phyloP scores from a whole-genome alignment of 1,140 invertebrate genomes.

The Gryon sp. region DNA sequence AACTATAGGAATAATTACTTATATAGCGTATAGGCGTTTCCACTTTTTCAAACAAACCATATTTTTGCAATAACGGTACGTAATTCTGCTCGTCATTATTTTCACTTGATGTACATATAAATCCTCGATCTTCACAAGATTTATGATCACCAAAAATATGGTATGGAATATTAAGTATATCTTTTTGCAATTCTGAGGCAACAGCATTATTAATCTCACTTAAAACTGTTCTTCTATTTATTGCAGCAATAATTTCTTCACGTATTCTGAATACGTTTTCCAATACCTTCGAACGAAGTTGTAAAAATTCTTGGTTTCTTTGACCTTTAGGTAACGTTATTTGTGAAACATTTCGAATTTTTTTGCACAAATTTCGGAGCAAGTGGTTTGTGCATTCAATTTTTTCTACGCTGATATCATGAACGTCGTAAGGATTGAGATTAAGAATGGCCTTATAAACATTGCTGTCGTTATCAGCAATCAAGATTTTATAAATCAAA shows the following conservation, averaged over 20 bases:
- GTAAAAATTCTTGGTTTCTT: not conserved
- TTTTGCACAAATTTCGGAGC: not conserved
- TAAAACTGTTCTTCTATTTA: not conserved
- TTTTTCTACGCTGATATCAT: not conserved
- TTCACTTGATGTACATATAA: conserved; percentile 18
- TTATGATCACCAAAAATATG: conserved; percentile 73
- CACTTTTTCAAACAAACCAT: conserved; percentile 35
- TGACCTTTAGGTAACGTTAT: not conserved
- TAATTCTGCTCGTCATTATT: no score
- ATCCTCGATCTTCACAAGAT: conserved; percentile 59
- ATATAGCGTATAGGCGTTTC: conserved; percentile 17
- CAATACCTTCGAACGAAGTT: not conserved
- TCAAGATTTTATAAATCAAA: not conserved
- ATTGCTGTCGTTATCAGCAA: not conserved
- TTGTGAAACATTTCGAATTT: not conserved
- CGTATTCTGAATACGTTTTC: no score
- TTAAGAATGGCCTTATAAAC: not conserved
- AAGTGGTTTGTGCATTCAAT: not conserved
- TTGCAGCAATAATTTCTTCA: not conserved
- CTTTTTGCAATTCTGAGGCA: not conserved
- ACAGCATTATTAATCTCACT: not conserved
- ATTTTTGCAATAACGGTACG: conserved; percentile 48
- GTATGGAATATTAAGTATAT: conserved; percentile 21
- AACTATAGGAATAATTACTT: conserved; percentile 42
- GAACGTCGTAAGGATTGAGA: not conserved